Conservation (phyloP, 2,888 invertebrate genomes). For the Myathropa florea region DNA sequence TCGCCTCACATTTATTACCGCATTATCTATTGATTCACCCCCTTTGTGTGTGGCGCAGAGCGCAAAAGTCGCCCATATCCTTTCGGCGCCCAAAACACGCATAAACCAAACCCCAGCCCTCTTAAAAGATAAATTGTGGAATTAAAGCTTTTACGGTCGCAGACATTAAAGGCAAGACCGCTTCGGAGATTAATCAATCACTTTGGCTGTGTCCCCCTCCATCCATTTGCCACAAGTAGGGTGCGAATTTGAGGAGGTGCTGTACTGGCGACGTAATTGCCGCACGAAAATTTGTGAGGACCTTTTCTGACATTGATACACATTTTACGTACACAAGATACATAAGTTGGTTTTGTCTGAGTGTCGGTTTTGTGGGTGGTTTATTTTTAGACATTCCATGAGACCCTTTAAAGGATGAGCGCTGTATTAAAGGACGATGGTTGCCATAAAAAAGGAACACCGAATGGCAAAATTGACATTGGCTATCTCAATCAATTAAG, state of each 20-base stretch:
- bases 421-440: not conserved
- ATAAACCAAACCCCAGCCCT: conserved; percentile 14
- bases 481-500: conserved; percentile 63
- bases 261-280: conserved; percentile 41
- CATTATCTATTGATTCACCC: conserved; percentile 62
- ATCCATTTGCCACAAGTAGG: not conserved
- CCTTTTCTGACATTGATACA: conserved; percentile 41
- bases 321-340: conserved; percentile 8
- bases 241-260: conserved; percentile 38
- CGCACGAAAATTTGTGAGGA: conserved; percentile 35
- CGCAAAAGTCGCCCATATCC: conserved; percentile 48
- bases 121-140: conserved; percentile 59
- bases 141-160: conserved; percentile 59
- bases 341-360: not conserved
- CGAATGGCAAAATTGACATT: conserved; percentile 44
- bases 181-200: conserved; percentile 69
- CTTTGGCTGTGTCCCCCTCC: conserved; percentile 29
- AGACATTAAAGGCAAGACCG: conserved; percentile 56
- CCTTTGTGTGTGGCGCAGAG: conserved; percentile 15
- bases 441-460: not conserved
- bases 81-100: conserved; percentile 10
- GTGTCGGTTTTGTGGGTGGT: conserved; percentile 8
- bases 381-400: conserved; percentile 32
- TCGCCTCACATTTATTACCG: conserved; percentile 52
- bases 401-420: conserved; percentile 10